Evolutionary conservation across 2,888 invertebrate species (phyloP), one percentile per base, ranked within the genome.

Genomic region (Phengaris arion): DNA sequence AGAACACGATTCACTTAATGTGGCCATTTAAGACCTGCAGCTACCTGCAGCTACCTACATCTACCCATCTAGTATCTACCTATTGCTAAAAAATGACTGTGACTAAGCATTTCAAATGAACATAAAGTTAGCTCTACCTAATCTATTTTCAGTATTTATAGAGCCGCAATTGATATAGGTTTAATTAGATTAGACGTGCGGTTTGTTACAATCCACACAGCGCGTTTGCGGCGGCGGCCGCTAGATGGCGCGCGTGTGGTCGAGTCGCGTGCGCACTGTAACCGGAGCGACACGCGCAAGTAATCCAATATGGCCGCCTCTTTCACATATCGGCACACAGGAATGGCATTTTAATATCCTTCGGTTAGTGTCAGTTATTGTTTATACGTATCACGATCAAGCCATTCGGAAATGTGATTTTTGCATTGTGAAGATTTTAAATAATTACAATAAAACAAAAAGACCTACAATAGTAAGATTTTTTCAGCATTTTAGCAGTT

Each of bases 211-310:
- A 77, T 75, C 74, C 74, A 77, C 76, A 75, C 74, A 77, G 77
- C 73, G 74, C 83, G 85, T 85, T 83, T 83, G 82, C 84, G 83
- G 83, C 84, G 79, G 80, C 79, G 80, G 80, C 81, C 85, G 82
- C 85, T 90, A 92, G 91, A 92, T 91, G 91, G 88, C 92, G 92
- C 87, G 91, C 88, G 93, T 92, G 93, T 92, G 93, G 92, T 89
- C 92, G 85, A 86, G 91, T 90, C 92, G 92, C 93, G 93, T 92
- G 93, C 93, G 92, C 92, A 87, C 81, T 84, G 89, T 87, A 92
- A 92, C 92, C 91, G 88, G 89, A 92, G 90, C 89, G 91, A 92
- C 92, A 90, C 90, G 92, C 90, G 89, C 89, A 88, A 86, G 93
- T 93, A 93, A 93, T 89, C 86, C 89, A 92, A 93, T 92, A 93